These are phyloP conservation scores for Pygoscelis antarcticus DNA, from an alignment of 2,113 vertebrate genomes.

Conservation along the genomic window DNA sequence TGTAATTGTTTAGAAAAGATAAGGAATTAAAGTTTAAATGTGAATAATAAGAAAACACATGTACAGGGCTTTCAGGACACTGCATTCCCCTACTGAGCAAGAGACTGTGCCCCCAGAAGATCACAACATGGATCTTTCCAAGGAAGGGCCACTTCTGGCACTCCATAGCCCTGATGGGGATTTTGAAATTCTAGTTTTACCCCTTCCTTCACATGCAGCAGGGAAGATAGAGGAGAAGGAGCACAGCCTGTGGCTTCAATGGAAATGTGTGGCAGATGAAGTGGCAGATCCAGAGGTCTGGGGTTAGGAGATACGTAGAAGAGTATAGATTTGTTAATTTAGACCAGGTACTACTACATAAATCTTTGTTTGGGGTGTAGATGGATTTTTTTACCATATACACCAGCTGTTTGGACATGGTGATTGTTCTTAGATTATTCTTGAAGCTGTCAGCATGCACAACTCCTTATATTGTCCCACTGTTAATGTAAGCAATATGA, in stretches of 20 bases:
- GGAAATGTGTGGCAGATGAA: neutral
- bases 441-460: neutral
- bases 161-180: neutral
- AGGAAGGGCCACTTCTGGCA: neutral
- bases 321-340: neutral
- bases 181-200: neutral
- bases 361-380: neutral
- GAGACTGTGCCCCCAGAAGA: neutral
- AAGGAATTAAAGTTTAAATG: neutral
- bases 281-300: neutral
- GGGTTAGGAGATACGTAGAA: neutral
- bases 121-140: neutral
- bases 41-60: neutral
- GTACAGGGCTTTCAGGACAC: neutral
- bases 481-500: neutral
- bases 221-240: neutral
- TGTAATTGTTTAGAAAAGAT: neutral
- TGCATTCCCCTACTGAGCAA: neutral
- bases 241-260: neutral
- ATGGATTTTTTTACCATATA: neutral
- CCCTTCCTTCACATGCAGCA: neutral
- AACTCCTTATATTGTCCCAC: neutral
- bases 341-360: neutral
- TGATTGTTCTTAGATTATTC: neutral
- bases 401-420: neutral